phyloP scores from a whole-genome alignment of 2,888 invertebrate genomes.

The Lycia hirtaria region DNA sequence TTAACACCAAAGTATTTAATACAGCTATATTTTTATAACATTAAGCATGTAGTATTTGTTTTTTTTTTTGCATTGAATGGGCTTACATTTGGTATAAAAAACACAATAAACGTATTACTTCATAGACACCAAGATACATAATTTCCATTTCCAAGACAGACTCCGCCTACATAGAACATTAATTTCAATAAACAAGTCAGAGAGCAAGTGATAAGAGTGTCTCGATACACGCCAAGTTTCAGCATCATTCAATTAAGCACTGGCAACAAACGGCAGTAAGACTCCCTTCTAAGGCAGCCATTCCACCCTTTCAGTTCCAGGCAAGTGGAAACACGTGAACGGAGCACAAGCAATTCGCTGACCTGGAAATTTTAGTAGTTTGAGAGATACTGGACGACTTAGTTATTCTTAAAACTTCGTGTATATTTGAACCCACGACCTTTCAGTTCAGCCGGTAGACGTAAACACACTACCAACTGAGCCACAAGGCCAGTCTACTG shows the following conservation, averaged over 20 bases:
- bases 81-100: no score
- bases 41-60: no score
- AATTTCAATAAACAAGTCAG: not conserved
- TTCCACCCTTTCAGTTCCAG: slow-evolving; percentile 46
- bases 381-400: not conserved
- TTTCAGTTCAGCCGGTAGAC: no score
- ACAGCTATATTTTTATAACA: no score
- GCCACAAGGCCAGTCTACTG: no score
- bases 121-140: no score
- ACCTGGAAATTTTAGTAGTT: slow-evolving; percentile 67
- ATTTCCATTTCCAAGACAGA: no score
- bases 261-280: slow-evolving; percentile 19
- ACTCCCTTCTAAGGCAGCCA: slow-evolving; percentile 26
- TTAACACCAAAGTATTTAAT: no score
- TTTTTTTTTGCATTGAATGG: no score
- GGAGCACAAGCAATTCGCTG: slow-evolving; percentile 60
- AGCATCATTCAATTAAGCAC: slow-evolving; percentile 23
- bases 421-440: not conserved
- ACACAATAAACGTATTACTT: no score
- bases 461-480: no score
- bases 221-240: slow-evolving; percentile 6
- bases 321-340: slow-evolving; percentile 59
- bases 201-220: slow-evolving; percentile 2
- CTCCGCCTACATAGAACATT: not conserved
- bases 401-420: slow-evolving; percentile 2